These are phyloP conservation scores for Sesia apiformis DNA, from an alignment of 2,888 invertebrate genomes.

Conservation along the genomic window DNA sequence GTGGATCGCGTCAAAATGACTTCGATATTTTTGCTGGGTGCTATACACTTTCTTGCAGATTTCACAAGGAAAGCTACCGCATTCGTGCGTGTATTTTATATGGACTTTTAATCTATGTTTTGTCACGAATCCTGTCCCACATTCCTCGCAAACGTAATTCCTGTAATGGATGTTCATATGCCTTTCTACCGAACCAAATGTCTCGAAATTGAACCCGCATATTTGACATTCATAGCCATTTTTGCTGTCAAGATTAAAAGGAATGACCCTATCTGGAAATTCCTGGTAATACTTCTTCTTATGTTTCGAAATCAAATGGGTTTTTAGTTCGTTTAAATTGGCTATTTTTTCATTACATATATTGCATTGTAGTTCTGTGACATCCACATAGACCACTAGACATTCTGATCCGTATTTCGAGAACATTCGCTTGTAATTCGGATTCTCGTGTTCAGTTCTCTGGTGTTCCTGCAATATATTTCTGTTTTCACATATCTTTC, in stretches of 20 bases:
- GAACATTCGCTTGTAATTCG: slow-evolving; percentile 26
- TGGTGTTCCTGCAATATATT: slow-evolving; percentile 33
- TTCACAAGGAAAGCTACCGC: slow-evolving; percentile 14
- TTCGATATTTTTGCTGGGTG: slow-evolving; percentile 19
- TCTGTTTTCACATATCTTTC: slow-evolving; percentile 33
- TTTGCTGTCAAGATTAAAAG: slow-evolving; percentile 31
- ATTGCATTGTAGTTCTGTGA: slow-evolving; percentile 39
- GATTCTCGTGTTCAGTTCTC: slow-evolving; percentile 24
- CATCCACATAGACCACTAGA: slow-evolving; percentile 49
- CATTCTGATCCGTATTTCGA: slow-evolving; percentile 39
- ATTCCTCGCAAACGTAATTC: slow-evolving; percentile 21
- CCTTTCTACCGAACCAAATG: slow-evolving; percentile 13
- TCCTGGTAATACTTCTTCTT: slow-evolving; percentile 36
- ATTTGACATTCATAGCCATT: slow-evolving; percentile 17
- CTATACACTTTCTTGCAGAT: slow-evolving; percentile 31
- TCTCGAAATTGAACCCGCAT: slow-evolving; percentile 12
- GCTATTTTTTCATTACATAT: slow-evolving; percentile 28
- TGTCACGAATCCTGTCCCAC: slow-evolving; percentile 36
- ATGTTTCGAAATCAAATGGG: slow-evolving; percentile 38
- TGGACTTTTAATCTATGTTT: slow-evolving; percentile 47
- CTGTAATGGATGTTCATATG: slow-evolving; percentile 20
- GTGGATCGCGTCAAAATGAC: slow-evolving; percentile 24
- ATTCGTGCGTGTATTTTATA: slow-evolving; percentile 13
- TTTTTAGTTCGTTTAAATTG: slow-evolving; percentile 37
- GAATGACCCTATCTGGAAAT: slow-evolving; percentile 44